These are phyloP conservation scores for Amitus sp. DNA, from an alignment of 2,888 invertebrate species.

Conservation along the genomic window DNA sequence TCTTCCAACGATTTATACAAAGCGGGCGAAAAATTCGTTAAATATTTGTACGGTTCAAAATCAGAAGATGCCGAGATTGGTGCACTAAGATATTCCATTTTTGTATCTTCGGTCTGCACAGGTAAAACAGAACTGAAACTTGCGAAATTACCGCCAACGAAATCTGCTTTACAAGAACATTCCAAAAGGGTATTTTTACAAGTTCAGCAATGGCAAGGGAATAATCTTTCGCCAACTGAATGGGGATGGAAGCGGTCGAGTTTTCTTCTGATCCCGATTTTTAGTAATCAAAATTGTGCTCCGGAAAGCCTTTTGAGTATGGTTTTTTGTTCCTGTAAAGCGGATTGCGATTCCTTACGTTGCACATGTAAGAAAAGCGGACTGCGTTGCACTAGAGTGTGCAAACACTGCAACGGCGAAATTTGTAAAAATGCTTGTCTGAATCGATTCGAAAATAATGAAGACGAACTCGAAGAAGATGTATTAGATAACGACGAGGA, in stretches of 20 bases:
- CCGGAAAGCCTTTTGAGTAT: not conserved
- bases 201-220: not conserved
- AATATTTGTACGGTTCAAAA: too few species aligned
- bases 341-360: not conserved
- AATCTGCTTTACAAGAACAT: not conserved
- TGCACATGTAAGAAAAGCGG: conserved; percentile 23
- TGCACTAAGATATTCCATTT: too few species aligned
- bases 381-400: conserved; percentile 14
- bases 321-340: not conserved
- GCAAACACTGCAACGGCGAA: conserved; percentile 20
- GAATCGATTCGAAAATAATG: too few species aligned
- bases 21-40: too few species aligned
- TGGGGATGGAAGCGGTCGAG: not conserved
- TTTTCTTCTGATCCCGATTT: not conserved
- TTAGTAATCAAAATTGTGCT: not conserved
- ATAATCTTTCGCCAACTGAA: not conserved
- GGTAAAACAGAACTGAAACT: not conserved
- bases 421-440: conserved; percentile 9
- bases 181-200: not conserved
- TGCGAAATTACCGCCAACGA: not conserved
- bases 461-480: too few species aligned
- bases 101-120: not conserved
- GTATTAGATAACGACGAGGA: too few species aligned
- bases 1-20: too few species aligned
- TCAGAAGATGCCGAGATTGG: too few species aligned